A percentile compares a stretch with the other conserved stretches of the same genome.
Evolutionary conservation across 2,113 vertebrate genomes (phyloP).

Genomic region (Calypte anna): DNA sequence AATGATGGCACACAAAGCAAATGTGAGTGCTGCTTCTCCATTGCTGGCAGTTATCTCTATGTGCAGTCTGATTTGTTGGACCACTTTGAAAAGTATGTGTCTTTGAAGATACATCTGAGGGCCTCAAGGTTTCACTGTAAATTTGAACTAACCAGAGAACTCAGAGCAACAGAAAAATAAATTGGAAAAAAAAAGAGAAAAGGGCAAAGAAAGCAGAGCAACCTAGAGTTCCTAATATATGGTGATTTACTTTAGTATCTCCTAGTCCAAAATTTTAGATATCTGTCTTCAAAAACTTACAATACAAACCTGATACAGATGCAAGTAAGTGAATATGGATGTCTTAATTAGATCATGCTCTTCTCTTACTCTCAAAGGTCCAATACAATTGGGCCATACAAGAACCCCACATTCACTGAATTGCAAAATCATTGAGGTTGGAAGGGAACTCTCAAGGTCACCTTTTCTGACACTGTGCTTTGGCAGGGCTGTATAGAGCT

Average conservation of each 20-base stretch:
- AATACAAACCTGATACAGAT: background rate
- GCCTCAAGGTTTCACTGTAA: background rate
- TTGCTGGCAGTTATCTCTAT: background rate
- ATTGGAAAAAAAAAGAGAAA: background rate
- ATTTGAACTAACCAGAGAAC: background rate
- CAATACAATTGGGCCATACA: background rate
- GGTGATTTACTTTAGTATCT: background rate
- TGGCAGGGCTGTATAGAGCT: too few relatives aligned
- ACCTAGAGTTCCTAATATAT: background rate
- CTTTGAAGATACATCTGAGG: background rate
- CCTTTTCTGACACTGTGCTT: too few relatives aligned
- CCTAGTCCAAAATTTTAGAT: background rate
- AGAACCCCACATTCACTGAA: background rate
- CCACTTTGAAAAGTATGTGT: background rate
- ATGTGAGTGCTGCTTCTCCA: background rate
- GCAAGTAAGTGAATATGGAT: background rate
- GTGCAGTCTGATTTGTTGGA: background rate
- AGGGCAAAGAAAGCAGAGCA: background rate
- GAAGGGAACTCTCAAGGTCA: background rate
- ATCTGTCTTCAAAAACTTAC: background rate
- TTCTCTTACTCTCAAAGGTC: background rate
- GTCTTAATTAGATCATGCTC: background rate
- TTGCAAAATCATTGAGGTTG: background rate
- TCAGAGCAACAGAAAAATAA: background rate
- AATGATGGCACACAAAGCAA: background rate